Conservation (phyloP, 2,113 vertebrate species). For the Sprattus sprattus region DNA sequence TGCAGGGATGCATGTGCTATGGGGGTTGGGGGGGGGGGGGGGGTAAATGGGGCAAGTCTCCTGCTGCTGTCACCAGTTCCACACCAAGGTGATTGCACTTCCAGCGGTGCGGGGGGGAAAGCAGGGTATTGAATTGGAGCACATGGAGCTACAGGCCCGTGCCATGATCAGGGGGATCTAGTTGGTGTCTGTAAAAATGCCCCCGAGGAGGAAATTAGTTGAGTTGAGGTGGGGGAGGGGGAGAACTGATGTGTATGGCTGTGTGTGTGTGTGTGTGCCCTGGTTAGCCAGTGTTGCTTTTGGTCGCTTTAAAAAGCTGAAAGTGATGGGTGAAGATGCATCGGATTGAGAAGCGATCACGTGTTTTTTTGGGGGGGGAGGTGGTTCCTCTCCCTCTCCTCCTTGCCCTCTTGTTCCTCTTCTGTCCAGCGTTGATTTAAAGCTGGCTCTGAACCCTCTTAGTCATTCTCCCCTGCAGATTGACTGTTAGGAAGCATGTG, state of each 20-base stretch:
- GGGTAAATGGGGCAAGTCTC: neutral
- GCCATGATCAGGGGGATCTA: conserved; percentile 50
- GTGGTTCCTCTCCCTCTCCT: neutral
- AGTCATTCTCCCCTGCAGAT: conserved; percentile 17
- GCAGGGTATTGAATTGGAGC: neutral
- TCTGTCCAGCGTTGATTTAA: conserved; percentile 27
- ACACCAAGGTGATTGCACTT: neutral
- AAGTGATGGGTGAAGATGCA: conserved; percentile 27
- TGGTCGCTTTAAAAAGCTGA: conserved; percentile 29
- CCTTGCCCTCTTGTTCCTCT: neutral
- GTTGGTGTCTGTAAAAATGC: conserved; percentile 46
- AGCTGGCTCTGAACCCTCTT: conserved; percentile 23
- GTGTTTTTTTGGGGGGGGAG: neutral
- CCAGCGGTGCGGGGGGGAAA: neutral
- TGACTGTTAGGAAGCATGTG: conserved; percentile 62
- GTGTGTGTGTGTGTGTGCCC: conserved; percentile 1
- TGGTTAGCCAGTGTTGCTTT: conserved; percentile 26
- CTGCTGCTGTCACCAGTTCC: neutral
- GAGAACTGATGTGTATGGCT: neutral
- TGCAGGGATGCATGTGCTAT: neutral
- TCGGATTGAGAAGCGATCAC: conserved; percentile 22
- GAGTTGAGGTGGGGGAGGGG: conserved; percentile 38
- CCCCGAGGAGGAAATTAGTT: conserved; percentile 20
- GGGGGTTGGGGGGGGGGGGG: neutral
- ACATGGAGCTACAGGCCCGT: conserved; percentile 24